These are phyloP conservation scores for Drosophila kanekoi DNA, from an alignment of 2,888 invertebrate genomes.

Conservation along the genomic window DNA sequence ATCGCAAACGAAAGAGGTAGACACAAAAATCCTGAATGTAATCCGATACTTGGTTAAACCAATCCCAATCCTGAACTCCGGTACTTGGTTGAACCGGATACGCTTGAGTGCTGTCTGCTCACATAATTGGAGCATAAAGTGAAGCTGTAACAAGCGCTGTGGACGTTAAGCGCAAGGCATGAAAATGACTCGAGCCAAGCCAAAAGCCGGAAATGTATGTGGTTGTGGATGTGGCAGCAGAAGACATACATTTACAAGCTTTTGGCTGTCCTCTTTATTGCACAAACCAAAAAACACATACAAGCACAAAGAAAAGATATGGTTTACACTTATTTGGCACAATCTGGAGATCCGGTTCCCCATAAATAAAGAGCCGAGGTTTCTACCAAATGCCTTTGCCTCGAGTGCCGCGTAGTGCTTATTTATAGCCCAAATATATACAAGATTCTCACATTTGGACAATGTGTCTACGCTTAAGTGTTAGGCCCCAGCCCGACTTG, in stretches of 20 bases:
- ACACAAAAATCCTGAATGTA: too few species aligned
- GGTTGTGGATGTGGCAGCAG: conserved; percentile 20
- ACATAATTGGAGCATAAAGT: conserved; percentile 2
- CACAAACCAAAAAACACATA: background rate
- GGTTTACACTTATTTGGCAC: conserved; percentile 40
- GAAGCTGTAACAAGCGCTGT: conserved; percentile 67
- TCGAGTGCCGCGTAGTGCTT: conserved; percentile 55
- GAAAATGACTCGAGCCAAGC: conserved; percentile 41
- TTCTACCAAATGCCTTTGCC: conserved; percentile 12
- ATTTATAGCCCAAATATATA: conserved; percentile 60
- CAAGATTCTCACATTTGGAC: conserved; percentile 24
- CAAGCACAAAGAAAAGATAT: conserved; percentile 7
- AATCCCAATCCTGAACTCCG: conserved; percentile 32
- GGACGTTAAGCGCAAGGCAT: conserved; percentile 55
- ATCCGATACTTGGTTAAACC: conserved; percentile 9
- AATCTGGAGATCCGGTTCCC: conserved; percentile 21
- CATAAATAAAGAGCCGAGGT: too few species aligned
- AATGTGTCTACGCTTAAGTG: conserved; percentile 45
- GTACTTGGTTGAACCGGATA: conserved; percentile 27
- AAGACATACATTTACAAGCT: conserved; percentile 66
- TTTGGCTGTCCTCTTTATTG: conserved; percentile 35
- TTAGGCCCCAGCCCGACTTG: too few species aligned
- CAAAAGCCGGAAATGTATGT: conserved; percentile 47
- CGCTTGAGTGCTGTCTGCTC: too few species aligned
- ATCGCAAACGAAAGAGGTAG: background rate